Evolutionary conservation across 2,113 vertebrate genomes (phyloP).

Genomic region (Pangasianodon hypophthalmus): DNA sequence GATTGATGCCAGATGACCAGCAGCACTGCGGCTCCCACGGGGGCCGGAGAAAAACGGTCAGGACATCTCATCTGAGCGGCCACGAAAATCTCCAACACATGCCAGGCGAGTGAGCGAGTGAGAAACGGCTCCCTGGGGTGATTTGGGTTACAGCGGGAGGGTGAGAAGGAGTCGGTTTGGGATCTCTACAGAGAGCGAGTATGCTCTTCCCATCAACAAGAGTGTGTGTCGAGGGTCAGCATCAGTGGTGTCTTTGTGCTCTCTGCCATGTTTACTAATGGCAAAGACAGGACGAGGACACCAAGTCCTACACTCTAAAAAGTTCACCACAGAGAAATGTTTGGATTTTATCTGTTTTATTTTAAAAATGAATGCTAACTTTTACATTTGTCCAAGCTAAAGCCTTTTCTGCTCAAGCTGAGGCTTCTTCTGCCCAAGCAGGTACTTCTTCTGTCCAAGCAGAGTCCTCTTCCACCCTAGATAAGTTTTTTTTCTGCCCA

Average conservation of each 20-base stretch:
- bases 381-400: not conserved
- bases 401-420: not conserved
- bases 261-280: conserved; percentile 31
- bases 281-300: conserved; percentile 13
- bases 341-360: not conserved
- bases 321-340: not conserved
- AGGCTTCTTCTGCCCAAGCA: not conserved
- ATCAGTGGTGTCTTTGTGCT: conserved; percentile 15
- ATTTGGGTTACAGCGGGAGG: conserved; percentile 4
- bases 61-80: conserved; percentile 26
- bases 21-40: conserved; percentile 2
- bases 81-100: not conserved
- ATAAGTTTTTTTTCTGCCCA: no score
- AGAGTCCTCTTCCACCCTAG: no score
- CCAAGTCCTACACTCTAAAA: not conserved
- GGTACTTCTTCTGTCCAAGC: no score
- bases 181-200: not conserved
- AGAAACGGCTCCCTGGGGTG: conserved; percentile 31
- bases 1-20: conserved; percentile 50
- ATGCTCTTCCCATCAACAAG: not conserved
- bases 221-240: conserved; percentile 3
- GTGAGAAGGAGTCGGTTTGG: conserved; percentile 7
- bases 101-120: conserved; percentile 11
- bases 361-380: not conserved
- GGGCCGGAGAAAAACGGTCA: conserved; percentile 7